These are phyloP conservation scores for Goniozus legneri DNA, from an alignment of 1,140 invertebrate genomes.

Conservation along the genomic window DNA sequence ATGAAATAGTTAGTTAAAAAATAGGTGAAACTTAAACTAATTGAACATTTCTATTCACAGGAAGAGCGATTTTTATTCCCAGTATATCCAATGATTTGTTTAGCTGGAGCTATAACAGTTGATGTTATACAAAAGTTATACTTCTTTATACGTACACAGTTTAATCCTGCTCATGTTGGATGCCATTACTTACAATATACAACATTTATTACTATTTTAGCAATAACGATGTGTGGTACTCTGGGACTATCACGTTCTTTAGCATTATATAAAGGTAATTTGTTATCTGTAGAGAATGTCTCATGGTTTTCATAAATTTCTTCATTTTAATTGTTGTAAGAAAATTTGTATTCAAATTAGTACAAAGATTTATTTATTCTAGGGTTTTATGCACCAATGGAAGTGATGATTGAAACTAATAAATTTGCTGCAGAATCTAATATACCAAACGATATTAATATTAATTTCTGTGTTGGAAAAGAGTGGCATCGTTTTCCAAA, in stretches of 20 bases:
- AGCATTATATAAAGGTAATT: constrained; percentile 54
- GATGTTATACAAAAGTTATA: constrained; percentile 78
- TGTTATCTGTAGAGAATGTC: no score
- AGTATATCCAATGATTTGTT: constrained; percentile 87
- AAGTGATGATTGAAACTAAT: constrained; percentile 80
- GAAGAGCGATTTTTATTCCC: constrained; percentile 95
- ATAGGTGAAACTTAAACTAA: constrained; percentile 1
- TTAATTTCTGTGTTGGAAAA: constrained; percentile 93
- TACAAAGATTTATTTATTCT: constrained; percentile 8
- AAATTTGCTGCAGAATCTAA: constrained; percentile 59
- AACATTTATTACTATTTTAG: constrained; percentile 64
- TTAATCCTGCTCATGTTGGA: constrained; percentile 46
- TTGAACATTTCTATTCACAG: constrained; percentile 43
- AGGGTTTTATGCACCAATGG: constrained; percentile 89
- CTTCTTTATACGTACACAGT: constrained; percentile 61
- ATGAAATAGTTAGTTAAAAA: background rate
- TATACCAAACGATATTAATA: constrained; percentile 56
- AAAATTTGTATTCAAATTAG: no score
- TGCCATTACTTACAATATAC: constrained; percentile 76
- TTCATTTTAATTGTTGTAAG: no score
- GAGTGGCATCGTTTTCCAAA: constrained; percentile 97
- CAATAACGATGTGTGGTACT: constrained; percentile 56
- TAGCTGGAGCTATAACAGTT: constrained; percentile 80
- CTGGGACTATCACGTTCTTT: constrained; percentile 47
- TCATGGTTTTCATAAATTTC: no score